Conservation (phyloP, 2,113 vertebrate species). For the Balaeniceps rex region DNA sequence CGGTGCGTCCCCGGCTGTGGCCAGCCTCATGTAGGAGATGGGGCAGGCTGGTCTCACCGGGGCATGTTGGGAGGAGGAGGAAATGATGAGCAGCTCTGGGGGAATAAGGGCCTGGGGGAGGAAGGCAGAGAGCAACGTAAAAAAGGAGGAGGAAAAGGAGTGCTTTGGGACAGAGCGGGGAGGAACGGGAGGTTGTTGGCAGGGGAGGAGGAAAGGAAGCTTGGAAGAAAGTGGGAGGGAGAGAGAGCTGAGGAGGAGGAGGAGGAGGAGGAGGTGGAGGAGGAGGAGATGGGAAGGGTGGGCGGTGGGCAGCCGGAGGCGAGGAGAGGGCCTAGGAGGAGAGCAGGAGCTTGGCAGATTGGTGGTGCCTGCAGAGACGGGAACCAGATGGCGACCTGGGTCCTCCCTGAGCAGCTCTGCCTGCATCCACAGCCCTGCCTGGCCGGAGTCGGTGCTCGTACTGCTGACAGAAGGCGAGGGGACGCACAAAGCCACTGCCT, state of each 20-base stretch:
- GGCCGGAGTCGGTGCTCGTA: neutral
- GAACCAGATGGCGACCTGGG: neutral
- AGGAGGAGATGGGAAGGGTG: neutral
- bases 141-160: neutral
- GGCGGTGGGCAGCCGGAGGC: neutral
- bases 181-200: neutral
- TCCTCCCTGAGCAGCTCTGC: neutral
- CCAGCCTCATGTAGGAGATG: neutral
- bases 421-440: neutral
- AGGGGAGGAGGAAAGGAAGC: neutral
- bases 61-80: neutral
- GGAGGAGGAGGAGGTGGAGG: neutral
- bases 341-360: neutral
- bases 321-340: neutral
- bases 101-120: neutral
- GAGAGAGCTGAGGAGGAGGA: neutral
- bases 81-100: neutral
- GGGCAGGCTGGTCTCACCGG: neutral
- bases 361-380: neutral
- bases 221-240: neutral
- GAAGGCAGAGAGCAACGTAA: neutral
- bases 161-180: neutral
- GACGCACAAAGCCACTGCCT: neutral
- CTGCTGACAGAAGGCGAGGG: neutral
- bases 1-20: neutral